Evolutionary conservation across 2,888 invertebrate genomes (phyloP).

Genomic region (Drosophila sordidula): DNA sequence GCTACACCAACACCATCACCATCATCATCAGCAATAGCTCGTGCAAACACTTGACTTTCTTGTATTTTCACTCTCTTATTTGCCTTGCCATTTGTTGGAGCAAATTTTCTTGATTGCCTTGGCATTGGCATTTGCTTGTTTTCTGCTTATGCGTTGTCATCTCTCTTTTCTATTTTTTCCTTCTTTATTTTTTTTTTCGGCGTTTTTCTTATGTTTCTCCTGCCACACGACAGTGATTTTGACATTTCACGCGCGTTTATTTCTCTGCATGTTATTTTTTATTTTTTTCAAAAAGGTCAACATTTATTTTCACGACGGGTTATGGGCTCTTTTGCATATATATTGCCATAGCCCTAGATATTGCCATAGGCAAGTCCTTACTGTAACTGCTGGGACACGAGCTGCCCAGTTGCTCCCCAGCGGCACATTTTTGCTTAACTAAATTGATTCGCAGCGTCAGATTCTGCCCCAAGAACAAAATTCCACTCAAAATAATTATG

Average conservation of each 20-base stretch:
- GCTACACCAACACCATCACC: slow-evolving; percentile 20
- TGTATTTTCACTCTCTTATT: slow-evolving; percentile 54
- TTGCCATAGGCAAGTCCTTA: slow-evolving; percentile 24
- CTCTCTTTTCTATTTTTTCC: slow-evolving; percentile 46
- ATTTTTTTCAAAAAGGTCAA: slow-evolving; percentile 65
- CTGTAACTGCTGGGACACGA: slow-evolving; percentile 28
- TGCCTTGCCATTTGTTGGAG: slow-evolving; percentile 73
- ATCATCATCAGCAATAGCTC: slow-evolving; percentile 50
- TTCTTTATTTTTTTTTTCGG: slow-evolving; percentile 19
- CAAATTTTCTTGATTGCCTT: slow-evolving; percentile 75
- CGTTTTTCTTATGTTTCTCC: slow-evolving; percentile 4
- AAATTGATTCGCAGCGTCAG: slow-evolving; percentile 66
- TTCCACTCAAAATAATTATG: slow-evolving; percentile 73
- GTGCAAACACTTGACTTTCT: slow-evolving; percentile 58
- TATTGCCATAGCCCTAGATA: slow-evolving; percentile 11
- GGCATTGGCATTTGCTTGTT: slow-evolving; percentile 68
- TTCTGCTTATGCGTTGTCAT: slow-evolving; percentile 63
- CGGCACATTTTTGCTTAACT: slow-evolving; percentile 56
- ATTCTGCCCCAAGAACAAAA: slow-evolving; percentile 13
- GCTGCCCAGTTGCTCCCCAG: slow-evolving; percentile 62
- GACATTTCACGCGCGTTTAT: slow-evolving; percentile 78
- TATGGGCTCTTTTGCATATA: slow-evolving; percentile 33
- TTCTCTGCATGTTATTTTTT: slow-evolving; percentile 43
- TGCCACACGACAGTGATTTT: slow-evolving; percentile 65
- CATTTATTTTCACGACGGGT: slow-evolving; percentile 39